phyloP scores from a whole-genome alignment of 2,797 vertebrate species.

The Rhyacichthys aspro region DNA sequence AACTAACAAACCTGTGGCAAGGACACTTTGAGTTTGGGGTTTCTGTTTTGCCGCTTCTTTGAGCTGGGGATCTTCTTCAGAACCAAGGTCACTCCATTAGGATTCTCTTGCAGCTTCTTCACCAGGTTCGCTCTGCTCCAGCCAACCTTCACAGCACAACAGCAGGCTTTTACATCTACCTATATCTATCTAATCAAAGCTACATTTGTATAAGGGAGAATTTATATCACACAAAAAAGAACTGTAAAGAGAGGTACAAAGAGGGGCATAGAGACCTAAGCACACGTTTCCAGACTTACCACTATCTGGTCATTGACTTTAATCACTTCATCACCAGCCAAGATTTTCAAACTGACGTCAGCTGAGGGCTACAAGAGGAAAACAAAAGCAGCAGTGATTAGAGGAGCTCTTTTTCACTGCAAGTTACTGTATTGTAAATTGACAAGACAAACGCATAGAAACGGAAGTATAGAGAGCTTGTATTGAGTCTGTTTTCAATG shows the following conservation, averaged over 20 bases:
- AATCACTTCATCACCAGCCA: constrained; percentile 92
- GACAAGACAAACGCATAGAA: not conserved
- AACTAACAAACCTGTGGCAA: constrained; percentile 42
- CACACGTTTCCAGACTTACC: constrained; percentile 80
- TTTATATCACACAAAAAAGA: not conserved
- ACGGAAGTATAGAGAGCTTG: too few relatives aligned
- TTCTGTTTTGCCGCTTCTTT: constrained; percentile 21
- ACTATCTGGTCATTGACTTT: constrained; percentile 94
- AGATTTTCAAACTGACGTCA: constrained; percentile 73
- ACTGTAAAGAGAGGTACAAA: not conserved
- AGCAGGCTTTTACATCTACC: too few relatives aligned
- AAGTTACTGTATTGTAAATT: too few relatives aligned
- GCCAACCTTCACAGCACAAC: constrained; percentile 83
- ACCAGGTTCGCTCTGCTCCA: constrained; percentile 87
- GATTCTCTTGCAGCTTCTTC: constrained; percentile 86
- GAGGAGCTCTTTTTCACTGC: not conserved
- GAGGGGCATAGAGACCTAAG: not conserved
- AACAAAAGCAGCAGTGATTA: not conserved
- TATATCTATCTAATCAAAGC: not conserved
- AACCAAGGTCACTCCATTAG: constrained; percentile 80
- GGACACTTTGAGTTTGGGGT: constrained; percentile 10
- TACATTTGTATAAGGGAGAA: not conserved
- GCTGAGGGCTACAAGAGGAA: constrained; percentile 71
- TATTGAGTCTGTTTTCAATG: too few relatives aligned
- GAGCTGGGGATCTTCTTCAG: constrained; percentile 86